Evolutionary conservation across 2,888 invertebrate species (phyloP), one percentile per base, ranked within the genome.

Genomic region (Ephialtes manifestator): DNA sequence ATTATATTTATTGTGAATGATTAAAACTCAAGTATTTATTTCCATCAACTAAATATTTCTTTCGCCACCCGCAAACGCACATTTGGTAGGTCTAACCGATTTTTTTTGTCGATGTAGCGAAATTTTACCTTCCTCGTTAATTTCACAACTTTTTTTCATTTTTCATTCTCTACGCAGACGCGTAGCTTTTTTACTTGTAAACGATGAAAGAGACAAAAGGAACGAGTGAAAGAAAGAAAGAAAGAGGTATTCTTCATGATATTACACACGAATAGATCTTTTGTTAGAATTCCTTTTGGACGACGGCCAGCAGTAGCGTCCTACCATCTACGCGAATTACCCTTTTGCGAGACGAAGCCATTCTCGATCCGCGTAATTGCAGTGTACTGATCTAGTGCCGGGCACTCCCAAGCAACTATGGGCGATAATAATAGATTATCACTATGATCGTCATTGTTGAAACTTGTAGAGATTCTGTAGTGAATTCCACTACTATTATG

Each of bases 251-350:
- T 81, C 70, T 39, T 84, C 55, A 76, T 70, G 79, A 85, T 85
- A 79, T 85, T 85, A 85, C 85, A 82, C 79, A 71, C 46, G 85
- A 82, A 85, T 82, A 79, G 79, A 76, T 79, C 85, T 79, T 85
- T 85, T 82, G 82, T 85, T 43, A 58, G 70, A 67, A 85, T 76
- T 79, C 79, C 71, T 85, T 82, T 82, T 85, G 85, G 79, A 71
- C 82, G 39, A 72, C 63, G 60, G 85, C 78, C 82, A 77, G 74
- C 58, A 65, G 20, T 24, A 13, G 67, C 28, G 43, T 76, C 68
- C 53, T 39, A 58, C 71, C 75, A 65, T 82, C 70, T 46, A 51
- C 55, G 48, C 18, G 63, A 75, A 82, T 85, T 82, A 79, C 75
- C 79, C 79, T 82, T 75, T 71, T 79, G 31, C 55, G 65, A 60